These are phyloP conservation scores for Pyxicephalus adspersus DNA, from an alignment of 2,113 vertebrate genomes.

Conservation along the genomic window DNA sequence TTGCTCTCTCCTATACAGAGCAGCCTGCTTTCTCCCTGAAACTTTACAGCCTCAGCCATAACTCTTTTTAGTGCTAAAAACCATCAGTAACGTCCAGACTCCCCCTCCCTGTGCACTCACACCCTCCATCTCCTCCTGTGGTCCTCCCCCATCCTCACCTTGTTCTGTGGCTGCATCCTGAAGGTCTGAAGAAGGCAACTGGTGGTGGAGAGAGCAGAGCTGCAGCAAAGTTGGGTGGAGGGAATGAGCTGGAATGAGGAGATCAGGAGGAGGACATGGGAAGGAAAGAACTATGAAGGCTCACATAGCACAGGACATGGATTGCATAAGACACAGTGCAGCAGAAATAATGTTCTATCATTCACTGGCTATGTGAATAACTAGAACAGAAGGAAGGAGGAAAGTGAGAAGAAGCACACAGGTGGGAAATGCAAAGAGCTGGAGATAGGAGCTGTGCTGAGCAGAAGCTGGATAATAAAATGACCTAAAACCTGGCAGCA, in stretches of 20 bases:
- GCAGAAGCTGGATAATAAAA: not conserved
- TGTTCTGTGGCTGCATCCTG: conserved; percentile 35
- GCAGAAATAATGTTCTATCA: too few species aligned
- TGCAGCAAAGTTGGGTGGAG: not conserved
- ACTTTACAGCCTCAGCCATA: conserved; percentile 8
- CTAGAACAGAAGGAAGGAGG: not conserved
- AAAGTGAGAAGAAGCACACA: not conserved
- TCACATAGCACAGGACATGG: too few species aligned
- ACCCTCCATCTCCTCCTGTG: conserved; percentile 7
- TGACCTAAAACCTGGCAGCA: not conserved
- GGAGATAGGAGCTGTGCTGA: not conserved
- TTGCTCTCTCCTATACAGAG: conserved; percentile 23
- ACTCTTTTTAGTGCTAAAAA: conserved; percentile 7
- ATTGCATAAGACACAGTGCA: too few species aligned
- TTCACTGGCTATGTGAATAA: not conserved
- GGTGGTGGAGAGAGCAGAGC: conserved; percentile 13
- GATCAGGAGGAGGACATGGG: not conserved
- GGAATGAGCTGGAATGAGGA: not conserved
- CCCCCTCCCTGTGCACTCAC: conserved; percentile 1
- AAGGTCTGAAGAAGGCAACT: not conserved
- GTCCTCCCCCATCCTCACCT: conserved; percentile 46
- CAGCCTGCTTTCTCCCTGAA: conserved; percentile 9
- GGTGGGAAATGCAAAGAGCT: not conserved
- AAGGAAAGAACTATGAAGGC: not conserved
- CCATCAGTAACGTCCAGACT: conserved; percentile 3